Base-by-base conservation (phyloP, 2,888 invertebrate species). In the Lasioglossum morio region DNA sequence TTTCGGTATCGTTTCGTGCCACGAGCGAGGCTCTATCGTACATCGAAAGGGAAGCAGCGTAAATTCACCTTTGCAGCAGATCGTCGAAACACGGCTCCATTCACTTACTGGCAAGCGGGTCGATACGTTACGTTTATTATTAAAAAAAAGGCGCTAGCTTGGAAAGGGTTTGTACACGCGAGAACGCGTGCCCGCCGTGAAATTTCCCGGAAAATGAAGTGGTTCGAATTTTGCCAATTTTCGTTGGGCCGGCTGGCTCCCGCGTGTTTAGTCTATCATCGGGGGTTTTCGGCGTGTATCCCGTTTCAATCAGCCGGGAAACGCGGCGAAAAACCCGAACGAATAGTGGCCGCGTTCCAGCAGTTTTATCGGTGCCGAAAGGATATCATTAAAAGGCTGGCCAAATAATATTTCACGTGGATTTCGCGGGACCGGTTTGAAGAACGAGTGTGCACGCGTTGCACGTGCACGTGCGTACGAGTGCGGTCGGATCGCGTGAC, bases 401-500 rank as follows among this genome's bases (percentile, higher is more conserved):
- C 34, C 23, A 82, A 87, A 89, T 89, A 90, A 89, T 89, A 88
- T 88, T 85, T 81, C 82, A 70, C 27, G 76, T 34, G 74, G 72
- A 81, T 81, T 81, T 83, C 81, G n/a, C 57, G n/a, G 37, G 76
- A 2, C 1, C 37, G 82, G 63, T 72, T 72, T 57, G 66, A 57
- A 57, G 79, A 86, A 85, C 86, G 80, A 23, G n/a, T 23, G 53
- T 53, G 53, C 53, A 53, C 48, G 48, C 53, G 53, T n/a, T 53
- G 23, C 53, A 7, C n/a, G 57, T n/a, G 53, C 75, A 76, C 82
- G 73, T 84, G 80, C 82, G 77, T 86, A 82, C 80, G 88, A 87
- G 77, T 84, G 82, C 81, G 90, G 88, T 86, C 74, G 85, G 81
- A 88, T 90, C 90, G 90, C 90, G 85, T 90, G 90, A 90, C 90